Evolutionary conservation across 2,113 vertebrate genomes (phyloP), one percentile per base, ranked within the genome.

Genomic region (Ifrita kowaldi): DNA sequence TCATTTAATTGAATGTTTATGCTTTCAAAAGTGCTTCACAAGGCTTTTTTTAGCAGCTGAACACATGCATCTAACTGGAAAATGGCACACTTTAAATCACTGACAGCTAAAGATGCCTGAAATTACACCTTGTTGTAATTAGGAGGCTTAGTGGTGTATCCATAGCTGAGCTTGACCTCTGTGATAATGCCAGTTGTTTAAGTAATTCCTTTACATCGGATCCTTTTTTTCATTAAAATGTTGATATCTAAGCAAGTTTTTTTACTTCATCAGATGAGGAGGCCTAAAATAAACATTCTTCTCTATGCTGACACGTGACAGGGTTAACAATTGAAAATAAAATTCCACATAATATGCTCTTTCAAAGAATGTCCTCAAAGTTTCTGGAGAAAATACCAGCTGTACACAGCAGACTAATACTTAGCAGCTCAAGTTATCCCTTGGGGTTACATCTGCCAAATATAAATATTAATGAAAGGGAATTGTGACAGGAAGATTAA

Each of bases 391-490:
- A 92, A 87, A 93, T 94, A 92, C 87, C 94, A 93, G 84, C 95
- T 95, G 95, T 67, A 92, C 71, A 55, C n/a, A 90, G 80, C 93
- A 92, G 71, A 46, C 37, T 86, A 86, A 92, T 76, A 53, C 76
- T 75, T 67, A 60, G 55, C 89, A 92, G 77, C 73, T 90, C 74
- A 64, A 92, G 49, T 42, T 68, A 64, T 64, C 95, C 92, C 85
- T 67, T 79, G 84, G 92, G 94, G 70, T 33, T 93, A 95, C 94
- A 96, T 96, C 94, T 97, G 96, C 90, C 94, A 90, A 81, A 93
- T 85, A 84, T 92, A 96, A 97, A 89, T 96, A 96, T 94, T 94
- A 96, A 94, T 93, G 89, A 91, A 93, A 88, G 79, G 49, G 82
- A 95, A 77, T 87, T 87, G 77, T 74, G 90, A 60, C 70, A 69